Base-by-base conservation (phyloP, 1,140 invertebrate genomes). In the Euwallacea fornicatus region DNA sequence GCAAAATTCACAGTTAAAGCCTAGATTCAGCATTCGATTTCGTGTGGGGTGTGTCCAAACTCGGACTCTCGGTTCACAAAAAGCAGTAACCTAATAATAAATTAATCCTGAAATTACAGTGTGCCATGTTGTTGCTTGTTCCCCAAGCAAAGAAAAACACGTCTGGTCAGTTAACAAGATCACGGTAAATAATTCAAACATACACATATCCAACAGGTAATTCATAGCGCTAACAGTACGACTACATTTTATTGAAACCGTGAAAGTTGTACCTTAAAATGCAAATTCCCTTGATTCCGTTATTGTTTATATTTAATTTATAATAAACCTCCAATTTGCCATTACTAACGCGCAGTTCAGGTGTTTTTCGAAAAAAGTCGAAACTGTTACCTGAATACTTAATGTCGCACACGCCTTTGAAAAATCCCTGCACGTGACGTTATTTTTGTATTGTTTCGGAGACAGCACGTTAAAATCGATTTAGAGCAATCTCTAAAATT, bases 221-320 rank as follows among this genome's bases (percentile, higher is more conserved):
- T 65, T 64, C 46, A 65, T 44, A 56, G 7, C 42, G 43, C 41
- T 55, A 56, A 66, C 64, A 66, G 64, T 66, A 66, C 50, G 33
- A 56, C 64, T 7, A 65, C 41, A 66, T 66, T 66, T 42, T 43
- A 65, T 65, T 65, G 54, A 66, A 66, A 66, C 56, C 56, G 64
- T 66, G 66, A 68, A 68, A 68, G 66, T 61, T 59, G 53, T 50
- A 60, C 55, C 42, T 60, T 68, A 50, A 42, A 66, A 61, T 68
- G 66, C 56, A 68, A 68, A 68, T 68, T 44, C 55, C 43, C 6
- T 13, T 50, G 42, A 54, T 11, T 44, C 66, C 66, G 66, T 68
- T 68, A 68, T 68, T 68, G 58, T 68, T 58, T 66, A 42, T 66
- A 50, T 13, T 50, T 68, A 60, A 68, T 68, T 68, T 68, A 68